These are phyloP conservation scores for Cotesia chilonis DNA, from an alignment of 1,140 invertebrate species.

Conservation along the genomic window DNA sequence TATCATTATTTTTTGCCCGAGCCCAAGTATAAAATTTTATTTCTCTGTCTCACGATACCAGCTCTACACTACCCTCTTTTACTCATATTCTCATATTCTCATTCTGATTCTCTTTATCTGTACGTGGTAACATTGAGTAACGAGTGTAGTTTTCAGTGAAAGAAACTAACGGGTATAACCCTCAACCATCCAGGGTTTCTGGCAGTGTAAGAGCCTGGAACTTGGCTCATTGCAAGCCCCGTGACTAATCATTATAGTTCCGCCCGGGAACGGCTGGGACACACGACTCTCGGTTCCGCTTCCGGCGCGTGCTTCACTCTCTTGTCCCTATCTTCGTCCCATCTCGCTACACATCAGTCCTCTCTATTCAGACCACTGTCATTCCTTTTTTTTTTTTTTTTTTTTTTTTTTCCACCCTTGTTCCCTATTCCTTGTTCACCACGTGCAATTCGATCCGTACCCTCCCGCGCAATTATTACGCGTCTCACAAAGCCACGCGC, in stretches of 20 bases:
- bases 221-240: slow-evolving; percentile 54
- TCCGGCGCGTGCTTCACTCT: slow-evolving; percentile 62
- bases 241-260: slow-evolving; percentile 68
- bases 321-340: neutral
- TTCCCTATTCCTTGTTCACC: slow-evolving; percentile 26
- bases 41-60: slow-evolving; percentile 26
- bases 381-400: neutral
- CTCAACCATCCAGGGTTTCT: neutral
- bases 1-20: neutral
- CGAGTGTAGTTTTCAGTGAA: too few relatives aligned
- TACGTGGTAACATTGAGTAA: too few relatives aligned
- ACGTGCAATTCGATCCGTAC: slow-evolving; percentile 39
- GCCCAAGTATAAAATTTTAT: slow-evolving; percentile 17
- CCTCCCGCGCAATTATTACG: slow-evolving; percentile 58
- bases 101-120: neutral
- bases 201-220: slow-evolving; percentile 12
- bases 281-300: slow-evolving; percentile 66
- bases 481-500: slow-evolving; percentile 51
- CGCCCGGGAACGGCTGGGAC: slow-evolving; percentile 64
- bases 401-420: slow-evolving; percentile 15
- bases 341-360: neutral
- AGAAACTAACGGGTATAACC: slow-evolving; percentile 20
- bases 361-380: slow-evolving; percentile 21
- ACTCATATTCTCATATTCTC: too few relatives aligned
- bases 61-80: too few relatives aligned